phyloP scores from a whole-genome alignment of 1,140 invertebrate genomes.

The Caerostris extrusa region DNA sequence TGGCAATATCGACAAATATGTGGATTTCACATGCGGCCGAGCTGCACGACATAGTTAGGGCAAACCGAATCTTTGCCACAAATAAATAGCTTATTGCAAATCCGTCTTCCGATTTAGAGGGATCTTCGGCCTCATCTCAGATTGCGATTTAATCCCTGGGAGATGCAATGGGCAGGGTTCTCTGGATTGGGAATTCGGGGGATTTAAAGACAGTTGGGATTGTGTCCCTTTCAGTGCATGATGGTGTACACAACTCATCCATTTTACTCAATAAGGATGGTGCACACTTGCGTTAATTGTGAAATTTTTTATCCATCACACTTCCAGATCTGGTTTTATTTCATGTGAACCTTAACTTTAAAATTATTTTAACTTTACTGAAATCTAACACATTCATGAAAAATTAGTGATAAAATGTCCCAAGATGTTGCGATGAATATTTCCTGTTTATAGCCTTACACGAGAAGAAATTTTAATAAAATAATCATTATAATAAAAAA shows the following conservation, averaged over 20 bases:
- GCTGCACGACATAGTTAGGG: not conserved
- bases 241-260: not conserved
- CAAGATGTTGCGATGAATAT: no score
- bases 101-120: not conserved
- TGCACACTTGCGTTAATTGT: no score
- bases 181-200: not conserved
- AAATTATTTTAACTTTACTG: no score
- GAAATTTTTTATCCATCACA: no score
- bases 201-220: not conserved
- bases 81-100: slow-evolving; percentile 6
- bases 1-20: not conserved
- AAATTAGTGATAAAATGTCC: no score
- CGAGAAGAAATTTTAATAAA: no score
- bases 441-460: no score
- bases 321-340: no score
- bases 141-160: not conserved
- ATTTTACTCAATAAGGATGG: not conserved
- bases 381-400: no score
- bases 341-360: no score
- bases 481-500: no score
- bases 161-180: not conserved
- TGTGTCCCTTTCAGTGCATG: not conserved
- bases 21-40: not conserved
- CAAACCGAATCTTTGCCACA: not conserved
- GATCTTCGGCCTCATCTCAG: not conserved